Conservation (phyloP, 2,113 vertebrate genomes). For the Petroica traversi region DNA sequence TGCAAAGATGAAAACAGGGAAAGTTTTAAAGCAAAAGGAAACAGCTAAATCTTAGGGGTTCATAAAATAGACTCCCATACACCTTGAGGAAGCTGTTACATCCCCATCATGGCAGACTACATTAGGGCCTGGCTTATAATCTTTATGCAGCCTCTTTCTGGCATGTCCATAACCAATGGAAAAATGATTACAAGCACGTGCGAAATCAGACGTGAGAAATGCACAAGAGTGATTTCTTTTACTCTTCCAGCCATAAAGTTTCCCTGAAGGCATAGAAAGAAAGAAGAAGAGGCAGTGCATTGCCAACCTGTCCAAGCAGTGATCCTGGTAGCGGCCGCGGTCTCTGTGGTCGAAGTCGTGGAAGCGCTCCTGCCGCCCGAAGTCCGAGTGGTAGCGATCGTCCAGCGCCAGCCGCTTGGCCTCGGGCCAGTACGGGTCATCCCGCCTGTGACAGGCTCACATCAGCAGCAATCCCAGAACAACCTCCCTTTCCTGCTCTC, state of each 20-base stretch:
- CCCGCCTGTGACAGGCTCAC: constrained; percentile 70
- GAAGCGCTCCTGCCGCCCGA: constrained; percentile 85
- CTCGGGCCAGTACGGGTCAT: constrained; percentile 85
- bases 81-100: background rate
- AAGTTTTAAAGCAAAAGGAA: background rate
- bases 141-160: background rate
- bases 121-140: background rate
- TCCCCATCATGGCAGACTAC: background rate
- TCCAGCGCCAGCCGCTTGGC: constrained; percentile 85
- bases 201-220: background rate
- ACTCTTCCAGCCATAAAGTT: background rate
- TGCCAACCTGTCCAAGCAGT: constrained; percentile 78
- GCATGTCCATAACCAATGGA: accelerated
- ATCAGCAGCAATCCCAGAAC: accelerated
- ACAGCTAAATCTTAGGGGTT: background rate
- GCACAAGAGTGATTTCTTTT: accelerated
- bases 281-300: background rate
- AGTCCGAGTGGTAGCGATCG: constrained; percentile 84
- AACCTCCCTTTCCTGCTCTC: background rate
- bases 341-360: constrained; percentile 92
- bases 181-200: accelerated
- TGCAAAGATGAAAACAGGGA: background rate
- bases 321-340: constrained; percentile 86
- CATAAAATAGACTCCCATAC: background rate
- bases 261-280: background rate